These are phyloP conservation scores for Rosalia funebris DNA, from an alignment of 2,888 invertebrate species.

Conservation along the genomic window DNA sequence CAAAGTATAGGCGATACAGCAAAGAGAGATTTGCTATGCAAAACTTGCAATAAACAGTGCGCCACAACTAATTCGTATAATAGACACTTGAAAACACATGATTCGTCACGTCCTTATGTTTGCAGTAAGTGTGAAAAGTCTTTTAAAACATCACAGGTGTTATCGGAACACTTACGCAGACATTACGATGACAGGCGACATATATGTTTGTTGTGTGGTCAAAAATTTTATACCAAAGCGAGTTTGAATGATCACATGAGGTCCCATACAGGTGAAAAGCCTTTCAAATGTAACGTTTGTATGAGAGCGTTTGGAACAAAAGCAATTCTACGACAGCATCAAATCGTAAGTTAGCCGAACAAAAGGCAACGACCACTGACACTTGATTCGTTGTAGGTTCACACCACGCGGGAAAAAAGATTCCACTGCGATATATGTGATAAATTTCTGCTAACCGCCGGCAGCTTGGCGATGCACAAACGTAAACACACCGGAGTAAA, in stretches of 20 bases:
- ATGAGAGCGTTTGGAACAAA: constrained; percentile 44
- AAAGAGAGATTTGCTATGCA: constrained; percentile 29
- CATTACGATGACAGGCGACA: constrained; percentile 49
- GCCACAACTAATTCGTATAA: constrained; percentile 43
- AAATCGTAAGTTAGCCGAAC: constrained; percentile 37
- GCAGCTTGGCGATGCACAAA: constrained; percentile 54
- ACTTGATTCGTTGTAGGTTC: constrained; percentile 36
- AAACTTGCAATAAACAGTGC: constrained; percentile 42
- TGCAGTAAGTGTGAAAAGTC: constrained; percentile 48
- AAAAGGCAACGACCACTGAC: background rate
- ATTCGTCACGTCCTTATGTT: constrained; percentile 40
- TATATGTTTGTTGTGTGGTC: constrained; percentile 44
- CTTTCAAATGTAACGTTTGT: constrained; percentile 6
- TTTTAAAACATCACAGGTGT: constrained; percentile 47
- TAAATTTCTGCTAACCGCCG: constrained; percentile 42
- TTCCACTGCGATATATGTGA: constrained; percentile 47
- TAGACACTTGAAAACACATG: constrained; percentile 44
- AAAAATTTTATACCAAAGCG: constrained; percentile 48
- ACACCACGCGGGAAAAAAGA: constrained; percentile 45
- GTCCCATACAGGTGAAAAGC: constrained; percentile 19
- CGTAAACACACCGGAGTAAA: constrained; percentile 57
- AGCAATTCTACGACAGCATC: constrained; percentile 47
- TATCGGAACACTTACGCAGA: constrained; percentile 47
- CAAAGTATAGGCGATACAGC: background rate
- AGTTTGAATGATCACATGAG: constrained; percentile 47